These are phyloP conservation scores for Lordiphosa fenestrarum DNA, from an alignment of 2,888 invertebrate genomes.

Conservation along the genomic window DNA sequence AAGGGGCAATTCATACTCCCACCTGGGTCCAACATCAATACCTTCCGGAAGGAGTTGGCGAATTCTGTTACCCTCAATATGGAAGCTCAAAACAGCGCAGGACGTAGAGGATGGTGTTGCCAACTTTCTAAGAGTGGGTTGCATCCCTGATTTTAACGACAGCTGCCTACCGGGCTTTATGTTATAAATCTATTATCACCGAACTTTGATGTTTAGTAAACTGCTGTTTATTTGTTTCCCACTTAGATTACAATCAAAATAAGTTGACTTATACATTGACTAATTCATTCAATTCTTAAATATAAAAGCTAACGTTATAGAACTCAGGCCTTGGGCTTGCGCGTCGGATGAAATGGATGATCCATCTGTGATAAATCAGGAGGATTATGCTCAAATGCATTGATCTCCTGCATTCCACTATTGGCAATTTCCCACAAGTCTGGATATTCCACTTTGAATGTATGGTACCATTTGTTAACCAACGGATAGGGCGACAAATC, in stretches of 20 bases:
- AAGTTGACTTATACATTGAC: too few species aligned
- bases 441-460: constrained; percentile 85
- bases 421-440: constrained; percentile 87
- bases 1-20: too few species aligned
- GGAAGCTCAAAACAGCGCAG: too few species aligned
- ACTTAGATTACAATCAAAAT: too few species aligned
- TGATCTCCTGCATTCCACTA: constrained; percentile 86
- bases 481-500: constrained; percentile 84
- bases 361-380: constrained; percentile 86
- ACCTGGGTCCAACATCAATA: too few species aligned
- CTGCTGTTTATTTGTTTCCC: background rate
- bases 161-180: too few species aligned
- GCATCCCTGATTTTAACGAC: too few species aligned
- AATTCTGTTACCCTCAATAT: too few species aligned
- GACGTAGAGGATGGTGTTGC: too few species aligned
- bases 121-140: too few species aligned
- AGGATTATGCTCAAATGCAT: constrained; percentile 85
- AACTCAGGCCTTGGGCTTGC: constrained; percentile 79
- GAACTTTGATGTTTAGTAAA: background rate
- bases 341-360: constrained; percentile 88
- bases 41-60: too few species aligned
- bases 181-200: too few species aligned
- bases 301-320: background rate
- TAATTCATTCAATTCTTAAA: background rate
- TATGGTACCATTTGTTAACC: constrained; percentile 85